phyloP scores from a whole-genome alignment of 1,140 invertebrate genomes.

The Psilanteris sp. region DNA sequence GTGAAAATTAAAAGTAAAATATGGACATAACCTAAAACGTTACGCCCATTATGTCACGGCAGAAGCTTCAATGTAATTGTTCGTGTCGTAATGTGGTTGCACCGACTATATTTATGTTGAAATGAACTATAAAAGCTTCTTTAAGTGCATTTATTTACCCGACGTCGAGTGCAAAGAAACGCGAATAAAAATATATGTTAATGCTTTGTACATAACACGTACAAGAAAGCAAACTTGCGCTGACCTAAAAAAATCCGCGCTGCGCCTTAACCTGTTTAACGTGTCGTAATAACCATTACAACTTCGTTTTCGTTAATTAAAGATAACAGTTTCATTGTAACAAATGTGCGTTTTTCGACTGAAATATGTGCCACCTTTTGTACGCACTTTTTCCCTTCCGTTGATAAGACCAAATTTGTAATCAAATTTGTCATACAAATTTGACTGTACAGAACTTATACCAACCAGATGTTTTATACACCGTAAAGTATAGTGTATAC shows the following conservation, averaged over 20 bases:
- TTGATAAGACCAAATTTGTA: too few species aligned
- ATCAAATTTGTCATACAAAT: too few species aligned
- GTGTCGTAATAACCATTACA: neutral
- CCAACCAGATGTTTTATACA: too few species aligned
- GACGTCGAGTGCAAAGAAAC: slow-evolving; percentile 1
- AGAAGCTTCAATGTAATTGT: slow-evolving; percentile 23
- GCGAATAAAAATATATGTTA: slow-evolving; percentile 38
- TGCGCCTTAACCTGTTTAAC: slow-evolving; percentile 15
- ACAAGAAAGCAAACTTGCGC: slow-evolving; percentile 6
- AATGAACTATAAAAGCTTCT: slow-evolving; percentile 44
- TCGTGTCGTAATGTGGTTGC: slow-evolving; percentile 18
- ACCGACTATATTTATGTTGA: slow-evolving; percentile 28
- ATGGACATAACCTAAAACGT: slow-evolving; percentile 43
- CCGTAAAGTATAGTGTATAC: too few species aligned
- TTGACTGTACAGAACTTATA: too few species aligned
- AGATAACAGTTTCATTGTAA: too few species aligned
- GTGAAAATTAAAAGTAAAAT: slow-evolving; percentile 52
- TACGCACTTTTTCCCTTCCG: too few species aligned
- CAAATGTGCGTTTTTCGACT: too few species aligned
- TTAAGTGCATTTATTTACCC: slow-evolving; percentile 42
- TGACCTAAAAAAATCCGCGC: slow-evolving; percentile 24
- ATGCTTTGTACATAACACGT: slow-evolving; percentile 22
- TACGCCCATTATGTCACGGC: slow-evolving; percentile 12
- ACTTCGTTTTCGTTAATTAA: slow-evolving; percentile 10
- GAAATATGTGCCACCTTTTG: too few species aligned